Evolutionary conservation across 2,113 vertebrate genomes (phyloP).

Genomic region (Psilopsiagon aymara): DNA sequence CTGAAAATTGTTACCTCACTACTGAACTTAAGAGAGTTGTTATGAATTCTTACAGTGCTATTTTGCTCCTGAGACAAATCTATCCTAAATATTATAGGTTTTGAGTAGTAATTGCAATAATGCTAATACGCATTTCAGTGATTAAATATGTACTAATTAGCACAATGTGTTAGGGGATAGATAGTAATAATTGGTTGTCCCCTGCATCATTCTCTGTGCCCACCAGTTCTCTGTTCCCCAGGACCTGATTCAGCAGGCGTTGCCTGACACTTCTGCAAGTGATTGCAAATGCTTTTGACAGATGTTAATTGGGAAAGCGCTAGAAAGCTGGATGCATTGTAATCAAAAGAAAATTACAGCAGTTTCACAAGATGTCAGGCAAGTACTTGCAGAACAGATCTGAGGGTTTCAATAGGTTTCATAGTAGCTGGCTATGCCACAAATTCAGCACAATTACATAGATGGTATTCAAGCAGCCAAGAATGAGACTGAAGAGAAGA

Average conservation of each 20-base stretch:
- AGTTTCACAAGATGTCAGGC: conserved; percentile 79
- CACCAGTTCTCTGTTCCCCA: neutral
- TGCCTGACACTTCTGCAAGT: conserved; percentile 60
- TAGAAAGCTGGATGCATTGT: conserved; percentile 75
- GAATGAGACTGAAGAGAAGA: conserved; percentile 59
- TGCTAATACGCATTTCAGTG: conserved; percentile 68
- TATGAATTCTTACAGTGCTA: conserved; percentile 12
- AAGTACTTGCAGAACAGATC: conserved; percentile 62
- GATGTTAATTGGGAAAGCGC: conserved; percentile 85
- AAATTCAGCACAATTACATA: conserved; percentile 41
- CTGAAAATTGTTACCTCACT: conserved; percentile 17
- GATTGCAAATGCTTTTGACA: conserved; percentile 81
- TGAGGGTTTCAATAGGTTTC: conserved; percentile 52
- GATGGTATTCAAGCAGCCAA: conserved; percentile 42
- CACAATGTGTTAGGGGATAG: conserved; percentile 62
- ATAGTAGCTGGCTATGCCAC: conserved; percentile 23
- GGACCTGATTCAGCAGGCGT: conserved; percentile 46
- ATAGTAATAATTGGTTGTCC: conserved; percentile 5
- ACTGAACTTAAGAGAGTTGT: neutral
- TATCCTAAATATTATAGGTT: conserved; percentile 37
- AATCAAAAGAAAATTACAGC: conserved; percentile 80
- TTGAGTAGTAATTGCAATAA: conserved; percentile 67
- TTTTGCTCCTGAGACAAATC: conserved; percentile 67
- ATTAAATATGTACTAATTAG: conserved; percentile 73
- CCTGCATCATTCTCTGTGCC: neutral